A percentile compares a stretch with the other conserved stretches of the same genome.
Evolutionary conservation across 2,113 vertebrate species (phyloP).

Genomic region (Thunnus maccoyii): DNA sequence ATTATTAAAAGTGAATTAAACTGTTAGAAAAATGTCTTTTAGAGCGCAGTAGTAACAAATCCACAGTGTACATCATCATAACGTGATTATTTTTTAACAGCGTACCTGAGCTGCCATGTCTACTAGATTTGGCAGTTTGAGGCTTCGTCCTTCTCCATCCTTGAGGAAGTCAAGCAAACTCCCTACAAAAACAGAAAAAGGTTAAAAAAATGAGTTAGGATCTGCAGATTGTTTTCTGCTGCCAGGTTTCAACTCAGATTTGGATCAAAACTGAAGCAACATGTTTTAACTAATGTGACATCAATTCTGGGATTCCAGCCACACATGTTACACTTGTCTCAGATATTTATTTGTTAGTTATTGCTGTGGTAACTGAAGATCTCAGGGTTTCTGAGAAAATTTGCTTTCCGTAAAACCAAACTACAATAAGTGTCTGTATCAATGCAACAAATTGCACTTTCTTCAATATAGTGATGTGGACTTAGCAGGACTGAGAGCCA

Average conservation of each 20-base stretch:
- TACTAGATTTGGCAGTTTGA: slow-evolving; percentile 98
- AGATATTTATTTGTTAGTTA: slow-evolving; percentile 28
- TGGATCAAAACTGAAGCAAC: slow-evolving; percentile 36
- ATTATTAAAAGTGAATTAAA: slow-evolving; percentile 7
- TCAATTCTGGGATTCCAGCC: slow-evolving; percentile 45
- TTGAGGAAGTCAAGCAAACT: slow-evolving; percentile 98
- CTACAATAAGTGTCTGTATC: background rate
- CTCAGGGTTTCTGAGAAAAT: slow-evolving; percentile 7
- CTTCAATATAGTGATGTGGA: background rate
- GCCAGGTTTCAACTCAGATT: background rate
- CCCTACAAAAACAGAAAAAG: slow-evolving; percentile 81
- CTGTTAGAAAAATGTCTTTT: background rate
- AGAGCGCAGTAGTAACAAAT: background rate
- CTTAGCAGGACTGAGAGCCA: background rate
- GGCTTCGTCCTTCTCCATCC: slow-evolving; percentile 92
- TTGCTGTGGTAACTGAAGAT: slow-evolving; percentile 24
- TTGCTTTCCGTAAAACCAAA: background rate
- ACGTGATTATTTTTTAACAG: background rate
- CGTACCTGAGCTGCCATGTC: slow-evolving; percentile 99
- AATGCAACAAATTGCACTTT: background rate
- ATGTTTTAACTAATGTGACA: slow-evolving; percentile 21
- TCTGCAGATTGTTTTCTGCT: background rate
- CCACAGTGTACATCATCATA: background rate
- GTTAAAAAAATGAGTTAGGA: background rate
- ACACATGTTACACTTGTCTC: slow-evolving; percentile 29